Percentiles rank a stretch among this genome's conserved stretches.
These are phyloP conservation scores for Enteromius viviparus DNA, from an alignment of 2,797 vertebrate species.

Conservation along the genomic window DNA sequence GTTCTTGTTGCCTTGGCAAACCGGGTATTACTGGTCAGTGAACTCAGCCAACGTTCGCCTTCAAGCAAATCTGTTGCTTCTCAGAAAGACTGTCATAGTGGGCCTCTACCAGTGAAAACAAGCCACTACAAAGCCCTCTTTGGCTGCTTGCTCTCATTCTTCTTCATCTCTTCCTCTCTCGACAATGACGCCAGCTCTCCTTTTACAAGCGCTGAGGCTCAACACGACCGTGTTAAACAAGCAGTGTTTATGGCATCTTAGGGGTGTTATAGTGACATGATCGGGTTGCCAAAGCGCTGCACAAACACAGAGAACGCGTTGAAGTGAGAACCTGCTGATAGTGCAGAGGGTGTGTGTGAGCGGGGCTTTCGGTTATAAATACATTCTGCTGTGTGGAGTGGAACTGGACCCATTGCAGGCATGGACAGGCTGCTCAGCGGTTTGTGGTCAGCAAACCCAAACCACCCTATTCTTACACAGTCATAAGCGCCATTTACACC, in stretches of 20 bases:
- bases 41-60: background rate
- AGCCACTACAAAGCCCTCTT: constrained; percentile 41
- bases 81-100: constrained; percentile 49
- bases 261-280: constrained; percentile 55
- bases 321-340: constrained; percentile 77
- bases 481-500: constrained; percentile 1
- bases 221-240: constrained; percentile 44
- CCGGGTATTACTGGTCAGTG: constrained; percentile 19
- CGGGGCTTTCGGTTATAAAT: constrained; percentile 77
- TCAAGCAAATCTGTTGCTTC: constrained; percentile 29
- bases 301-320: constrained; percentile 71
- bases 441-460: constrained; percentile 60
- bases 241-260: constrained; percentile 59
- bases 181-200: constrained; percentile 41
- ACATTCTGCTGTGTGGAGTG: constrained; percentile 81
- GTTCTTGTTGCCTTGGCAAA: constrained; percentile 22
- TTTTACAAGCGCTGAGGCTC: constrained; percentile 51
- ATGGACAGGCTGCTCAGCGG: constrained; percentile 63
- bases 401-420: constrained; percentile 74
- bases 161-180: background rate
- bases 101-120: constrained; percentile 39
- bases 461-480: constrained; percentile 22
- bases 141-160: constrained; percentile 22
- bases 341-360: constrained; percentile 59
- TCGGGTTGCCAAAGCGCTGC: constrained; percentile 62